Evolutionary conservation across 2,797 vertebrate genomes (phyloP).

Genomic region (Hybognathus amarus): DNA sequence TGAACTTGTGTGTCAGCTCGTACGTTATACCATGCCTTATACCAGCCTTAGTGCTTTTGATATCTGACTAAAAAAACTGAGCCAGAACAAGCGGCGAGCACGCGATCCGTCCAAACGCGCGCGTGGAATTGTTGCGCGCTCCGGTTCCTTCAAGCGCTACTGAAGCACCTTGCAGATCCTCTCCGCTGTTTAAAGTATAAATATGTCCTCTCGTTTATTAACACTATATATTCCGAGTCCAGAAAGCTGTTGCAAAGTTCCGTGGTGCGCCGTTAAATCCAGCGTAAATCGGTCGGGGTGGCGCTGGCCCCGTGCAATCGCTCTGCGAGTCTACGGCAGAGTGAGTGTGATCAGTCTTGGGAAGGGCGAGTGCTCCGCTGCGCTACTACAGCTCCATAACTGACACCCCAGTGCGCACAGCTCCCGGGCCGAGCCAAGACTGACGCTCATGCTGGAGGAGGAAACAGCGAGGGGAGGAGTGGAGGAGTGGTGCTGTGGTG

Average conservation of each 20-base stretch:
- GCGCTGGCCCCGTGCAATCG: constrained; percentile 51
- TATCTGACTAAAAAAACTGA: neutral
- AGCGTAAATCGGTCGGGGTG: constrained; percentile 40
- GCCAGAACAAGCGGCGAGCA: neutral
- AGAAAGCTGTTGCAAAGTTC: constrained; percentile 45
- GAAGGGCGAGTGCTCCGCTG: constrained; percentile 66
- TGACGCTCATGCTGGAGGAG: constrained; percentile 64
- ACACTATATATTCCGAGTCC: neutral
- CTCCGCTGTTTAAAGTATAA: constrained; percentile 63
- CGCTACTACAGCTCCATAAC: constrained; percentile 66
- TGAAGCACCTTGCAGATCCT: constrained; percentile 66
- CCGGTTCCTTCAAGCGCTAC: constrained; percentile 63
- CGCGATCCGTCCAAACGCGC: constrained; percentile 19
- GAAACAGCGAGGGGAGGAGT: constrained; percentile 53
- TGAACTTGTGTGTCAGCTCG: constrained; percentile 58
- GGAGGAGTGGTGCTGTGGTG: constrained; percentile 36
- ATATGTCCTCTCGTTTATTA: constrained; percentile 51
- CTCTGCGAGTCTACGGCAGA: constrained; percentile 65
- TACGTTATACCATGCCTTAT: constrained; percentile 50
- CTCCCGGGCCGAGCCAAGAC: constrained; percentile 72
- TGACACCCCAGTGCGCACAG: constrained; percentile 73
- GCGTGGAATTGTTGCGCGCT: constrained; percentile 42
- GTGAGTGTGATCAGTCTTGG: constrained; percentile 57
- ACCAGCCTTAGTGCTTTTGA: neutral
- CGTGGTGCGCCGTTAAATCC: constrained; percentile 32